phyloP scores from a whole-genome alignment of 2,113 vertebrate genomes.

The Cacatua alba region DNA sequence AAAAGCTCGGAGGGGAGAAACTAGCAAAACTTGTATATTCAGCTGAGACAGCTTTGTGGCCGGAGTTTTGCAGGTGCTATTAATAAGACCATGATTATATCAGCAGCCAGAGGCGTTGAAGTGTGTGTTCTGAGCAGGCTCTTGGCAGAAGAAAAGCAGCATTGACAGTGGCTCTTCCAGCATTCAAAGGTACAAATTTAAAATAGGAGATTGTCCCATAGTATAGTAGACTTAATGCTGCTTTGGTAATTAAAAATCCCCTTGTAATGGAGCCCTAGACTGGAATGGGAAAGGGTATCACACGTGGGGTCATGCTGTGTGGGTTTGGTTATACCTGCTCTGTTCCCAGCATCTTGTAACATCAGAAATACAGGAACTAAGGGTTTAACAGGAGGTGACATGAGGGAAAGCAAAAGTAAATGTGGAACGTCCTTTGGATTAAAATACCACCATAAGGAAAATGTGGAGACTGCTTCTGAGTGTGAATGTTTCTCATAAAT shows the following conservation, averaged over 20 bases:
- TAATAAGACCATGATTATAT: not conserved
- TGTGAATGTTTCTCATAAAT: not conserved
- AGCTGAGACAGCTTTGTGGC: not conserved
- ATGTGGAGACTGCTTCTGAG: not conserved
- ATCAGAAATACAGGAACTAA: fast-evolving
- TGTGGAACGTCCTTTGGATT: not conserved
- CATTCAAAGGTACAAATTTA: not conserved
- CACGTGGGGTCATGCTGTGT: fast-evolving
- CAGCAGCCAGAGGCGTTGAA: not conserved
- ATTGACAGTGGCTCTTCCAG: not conserved
- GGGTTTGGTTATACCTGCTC: not conserved
- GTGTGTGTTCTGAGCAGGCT: not conserved
- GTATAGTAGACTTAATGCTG: not conserved
- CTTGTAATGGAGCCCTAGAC: not conserved
- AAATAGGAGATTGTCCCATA: not conserved
- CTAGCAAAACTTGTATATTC: not conserved
- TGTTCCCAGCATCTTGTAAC: not conserved
- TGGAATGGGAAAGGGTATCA: not conserved
- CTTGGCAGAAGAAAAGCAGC: not conserved
- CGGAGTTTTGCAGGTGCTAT: not conserved
- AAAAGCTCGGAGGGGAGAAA: not conserved
- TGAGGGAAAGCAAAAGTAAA: not conserved
- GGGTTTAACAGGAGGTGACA: not conserved
- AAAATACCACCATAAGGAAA: not conserved
- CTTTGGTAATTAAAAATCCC: not conserved